Evolutionary conservation across 2,797 vertebrate species (phyloP).

Genomic region (Chelonia mydas): DNA sequence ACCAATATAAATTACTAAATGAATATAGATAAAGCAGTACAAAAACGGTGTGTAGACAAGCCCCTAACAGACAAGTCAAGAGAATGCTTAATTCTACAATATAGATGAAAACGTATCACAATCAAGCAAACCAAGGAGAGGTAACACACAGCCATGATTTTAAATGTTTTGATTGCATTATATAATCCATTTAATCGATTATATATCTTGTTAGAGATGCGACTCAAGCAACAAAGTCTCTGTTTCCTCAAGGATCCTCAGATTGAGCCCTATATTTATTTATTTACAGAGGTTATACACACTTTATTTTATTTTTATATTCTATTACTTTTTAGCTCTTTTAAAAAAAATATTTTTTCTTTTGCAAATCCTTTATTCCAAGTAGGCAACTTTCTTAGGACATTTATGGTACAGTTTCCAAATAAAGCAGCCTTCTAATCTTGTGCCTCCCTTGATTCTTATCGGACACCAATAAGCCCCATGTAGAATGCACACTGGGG

Average conservation of each 20-base stretch:
- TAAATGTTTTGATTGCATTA: neutral
- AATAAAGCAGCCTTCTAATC: slow-evolving; percentile 37
- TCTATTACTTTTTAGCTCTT: too few relatives aligned
- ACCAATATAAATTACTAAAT: neutral
- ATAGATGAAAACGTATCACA: neutral
- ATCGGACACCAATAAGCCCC: slow-evolving; percentile 45
- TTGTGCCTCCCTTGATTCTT: slow-evolving; percentile 38
- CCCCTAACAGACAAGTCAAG: neutral
- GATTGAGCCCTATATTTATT: neutral
- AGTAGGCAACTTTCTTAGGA: neutral
- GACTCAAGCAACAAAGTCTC: neutral
- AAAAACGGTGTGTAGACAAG: neutral
- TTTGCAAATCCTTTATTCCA: slow-evolving; percentile 11
- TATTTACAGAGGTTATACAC: too few relatives aligned
- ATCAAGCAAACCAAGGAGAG: neutral
- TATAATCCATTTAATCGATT: neutral
- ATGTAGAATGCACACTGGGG: neutral
- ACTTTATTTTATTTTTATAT: too few relatives aligned
- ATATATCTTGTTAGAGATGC: neutral
- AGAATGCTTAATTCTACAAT: neutral
- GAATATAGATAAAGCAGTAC: neutral
- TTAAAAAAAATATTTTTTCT: too few relatives aligned
- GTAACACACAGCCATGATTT: neutral
- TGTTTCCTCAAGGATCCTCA: neutral
- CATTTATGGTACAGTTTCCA: slow-evolving; percentile 48